Base-by-base conservation (phyloP, 2,888 invertebrate genomes). In the Gastracanthus pulcherrimus region DNA sequence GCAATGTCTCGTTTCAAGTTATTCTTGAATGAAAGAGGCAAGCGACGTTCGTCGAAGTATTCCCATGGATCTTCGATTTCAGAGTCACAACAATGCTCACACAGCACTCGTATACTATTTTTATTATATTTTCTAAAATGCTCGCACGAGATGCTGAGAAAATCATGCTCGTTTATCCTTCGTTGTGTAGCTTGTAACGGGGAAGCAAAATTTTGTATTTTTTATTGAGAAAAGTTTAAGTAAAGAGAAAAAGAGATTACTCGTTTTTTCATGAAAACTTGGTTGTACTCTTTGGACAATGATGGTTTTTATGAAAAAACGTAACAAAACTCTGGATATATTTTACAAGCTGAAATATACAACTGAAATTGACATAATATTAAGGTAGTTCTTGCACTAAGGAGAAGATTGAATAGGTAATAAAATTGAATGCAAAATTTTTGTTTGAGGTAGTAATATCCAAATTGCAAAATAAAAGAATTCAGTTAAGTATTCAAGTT, bases 31-130 rank as follows among this genome's bases (percentile, higher is more conserved):
- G 16, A 67, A 74, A 71, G 80, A 81, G 70, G 78, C 78, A 78
- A n/a, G 82, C 34, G 19, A 72, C 48, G 66, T 78, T 84, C 82
- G 55, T 84, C 79, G 55, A 81, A 78, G 69, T 77, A 70, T 80
- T 77, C 60, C 74, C 51, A 48, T 71, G 72, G 76, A 80, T 80
- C 80, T 83, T 80, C 60, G 74, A 83, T 71, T 75, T 76, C 71
- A 75, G 36, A 78, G 55, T 41, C 66, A 74, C 34, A 41, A 69
- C 38, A 71, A 67, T 58, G 67, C 38, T 71, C 62, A 36, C 38
- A 72, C 64, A 83, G 80, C 78, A 71, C 82, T 80, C 74, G 60
- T 80, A 64, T 64, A 77, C 19, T 77, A 82, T 38, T 58, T 71
- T 78, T 82, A 76, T 78, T 75, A 77, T 82, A 62, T 60, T 51